Conservation (phyloP, 1,140 invertebrate species). For the Macrobrachium rosenbergii region DNA sequence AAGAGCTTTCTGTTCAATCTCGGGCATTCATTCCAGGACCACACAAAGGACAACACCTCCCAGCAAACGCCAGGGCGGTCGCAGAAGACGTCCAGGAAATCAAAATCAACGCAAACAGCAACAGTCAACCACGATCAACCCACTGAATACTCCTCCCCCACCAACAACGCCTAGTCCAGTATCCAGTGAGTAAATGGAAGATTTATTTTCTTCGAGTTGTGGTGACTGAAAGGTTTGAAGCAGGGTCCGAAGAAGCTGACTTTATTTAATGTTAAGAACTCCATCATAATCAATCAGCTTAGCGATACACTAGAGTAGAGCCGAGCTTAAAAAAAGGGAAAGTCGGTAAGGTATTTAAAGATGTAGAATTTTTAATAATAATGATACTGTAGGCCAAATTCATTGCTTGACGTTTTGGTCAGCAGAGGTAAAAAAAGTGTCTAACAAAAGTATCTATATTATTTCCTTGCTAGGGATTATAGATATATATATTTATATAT, state of each 20-base stretch:
- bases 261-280: no score
- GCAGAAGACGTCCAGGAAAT: constrained; percentile 33
- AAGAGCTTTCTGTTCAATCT: background rate
- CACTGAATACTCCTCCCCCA: constrained; percentile 82
- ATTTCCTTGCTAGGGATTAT: no score
- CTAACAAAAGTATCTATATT: no score
- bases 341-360: no score
- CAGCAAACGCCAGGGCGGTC: background rate
- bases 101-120: constrained; percentile 32
- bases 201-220: background rate
- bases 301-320: no score
- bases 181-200: constrained; percentile 74
- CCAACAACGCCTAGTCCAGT: constrained; percentile 92
- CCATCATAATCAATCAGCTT: no score
- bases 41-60: background rate
- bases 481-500: no score
- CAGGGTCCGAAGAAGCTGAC: background rate
- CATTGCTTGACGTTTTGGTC: no score
- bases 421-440: no score
- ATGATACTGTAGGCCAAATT: no score
- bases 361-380: no score
- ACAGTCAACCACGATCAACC: constrained; percentile 63
- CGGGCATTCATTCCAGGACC: background rate
- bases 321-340: no score
- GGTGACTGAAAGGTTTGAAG: background rate